A percentile compares a stretch with the other conserved stretches of the same genome.
Conservation (phyloP, 2,113 vertebrate genomes). For the Menura novaehollandiae region DNA sequence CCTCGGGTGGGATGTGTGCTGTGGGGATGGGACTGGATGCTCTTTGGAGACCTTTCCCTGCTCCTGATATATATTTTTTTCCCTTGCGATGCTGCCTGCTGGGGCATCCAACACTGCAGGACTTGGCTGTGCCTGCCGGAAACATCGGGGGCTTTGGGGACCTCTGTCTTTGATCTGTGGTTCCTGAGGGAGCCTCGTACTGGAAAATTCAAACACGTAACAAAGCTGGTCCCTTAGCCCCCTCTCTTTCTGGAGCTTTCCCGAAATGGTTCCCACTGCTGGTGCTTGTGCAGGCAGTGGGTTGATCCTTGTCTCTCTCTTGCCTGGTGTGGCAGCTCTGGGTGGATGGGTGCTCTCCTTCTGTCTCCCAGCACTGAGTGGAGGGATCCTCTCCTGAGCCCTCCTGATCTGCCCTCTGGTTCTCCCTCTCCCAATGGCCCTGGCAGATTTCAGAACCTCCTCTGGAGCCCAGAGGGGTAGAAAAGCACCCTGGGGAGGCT, state of each 20-base stretch:
- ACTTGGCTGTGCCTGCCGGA: rapidly evolving
- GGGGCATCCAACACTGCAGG: background rate
- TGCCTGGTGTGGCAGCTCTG: rapidly evolving
- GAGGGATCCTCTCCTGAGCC: background rate
- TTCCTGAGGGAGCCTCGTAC: background rate
- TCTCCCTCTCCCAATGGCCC: background rate
- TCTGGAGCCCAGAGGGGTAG: rapidly evolving
- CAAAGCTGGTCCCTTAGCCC: background rate
- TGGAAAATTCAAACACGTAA: background rate
- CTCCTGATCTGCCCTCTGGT: rapidly evolving
- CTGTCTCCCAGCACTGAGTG: rapidly evolving
- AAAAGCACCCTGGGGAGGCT: background rate
- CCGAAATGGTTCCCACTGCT: background rate
- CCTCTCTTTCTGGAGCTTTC: background rate
- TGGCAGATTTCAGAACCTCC: rapidly evolving
- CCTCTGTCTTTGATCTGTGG: background rate
- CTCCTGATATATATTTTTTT: background rate
- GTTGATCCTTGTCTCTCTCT: background rate
- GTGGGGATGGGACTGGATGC: background rate
- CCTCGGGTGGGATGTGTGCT: background rate
- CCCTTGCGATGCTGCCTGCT: background rate
- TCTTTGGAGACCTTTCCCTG: background rate
- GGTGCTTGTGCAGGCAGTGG: rapidly evolving
- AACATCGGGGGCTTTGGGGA: rapidly evolving
- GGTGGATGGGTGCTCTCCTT: background rate